Conservation (phyloP, 2,888 invertebrate species). For the Stenurella melanura region DNA sequence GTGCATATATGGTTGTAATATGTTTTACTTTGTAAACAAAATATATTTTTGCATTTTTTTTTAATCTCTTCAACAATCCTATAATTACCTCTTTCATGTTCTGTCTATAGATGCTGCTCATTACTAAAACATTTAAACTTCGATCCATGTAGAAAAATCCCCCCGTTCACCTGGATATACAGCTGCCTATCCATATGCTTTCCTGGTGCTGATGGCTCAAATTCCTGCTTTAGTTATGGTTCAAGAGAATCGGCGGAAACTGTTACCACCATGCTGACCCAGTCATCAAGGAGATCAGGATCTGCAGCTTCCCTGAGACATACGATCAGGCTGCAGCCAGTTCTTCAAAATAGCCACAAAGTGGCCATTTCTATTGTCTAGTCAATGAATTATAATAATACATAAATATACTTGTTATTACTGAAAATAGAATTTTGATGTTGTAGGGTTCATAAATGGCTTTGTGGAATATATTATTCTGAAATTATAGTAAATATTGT, state of each 20-base stretch:
- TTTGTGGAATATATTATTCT: too few relatives aligned
- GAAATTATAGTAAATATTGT: too few relatives aligned
- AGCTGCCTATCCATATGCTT: conserved; percentile 72
- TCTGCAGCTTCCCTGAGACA: conserved; percentile 69
- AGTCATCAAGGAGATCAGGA: conserved; percentile 69
- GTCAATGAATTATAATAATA: conserved; percentile 36
- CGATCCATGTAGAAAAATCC: conserved; percentile 76
- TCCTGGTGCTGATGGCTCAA: conserved; percentile 65
- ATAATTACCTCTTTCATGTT: conserved; percentile 37
- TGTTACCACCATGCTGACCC: conserved; percentile 70
- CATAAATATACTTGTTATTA: too few relatives aligned
- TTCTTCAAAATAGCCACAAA: conserved; percentile 67
- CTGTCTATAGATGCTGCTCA: conserved; percentile 65
- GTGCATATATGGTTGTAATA: too few relatives aligned
- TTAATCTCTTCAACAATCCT: too few relatives aligned
- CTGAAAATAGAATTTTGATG: too few relatives aligned
- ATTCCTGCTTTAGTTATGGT: conserved; percentile 68
- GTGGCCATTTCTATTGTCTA: conserved; percentile 71
- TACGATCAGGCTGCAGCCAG: conserved; percentile 69
- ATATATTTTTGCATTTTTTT: too few relatives aligned
- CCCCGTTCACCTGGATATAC: conserved; percentile 83
- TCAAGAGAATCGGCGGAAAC: conserved; percentile 64
- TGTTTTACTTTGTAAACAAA: too few relatives aligned
- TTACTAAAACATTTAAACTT: conserved; percentile 68
- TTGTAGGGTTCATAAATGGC: too few relatives aligned